Conservation (phyloP, 1,140 invertebrate genomes). For the Heliconius himera region DNA sequence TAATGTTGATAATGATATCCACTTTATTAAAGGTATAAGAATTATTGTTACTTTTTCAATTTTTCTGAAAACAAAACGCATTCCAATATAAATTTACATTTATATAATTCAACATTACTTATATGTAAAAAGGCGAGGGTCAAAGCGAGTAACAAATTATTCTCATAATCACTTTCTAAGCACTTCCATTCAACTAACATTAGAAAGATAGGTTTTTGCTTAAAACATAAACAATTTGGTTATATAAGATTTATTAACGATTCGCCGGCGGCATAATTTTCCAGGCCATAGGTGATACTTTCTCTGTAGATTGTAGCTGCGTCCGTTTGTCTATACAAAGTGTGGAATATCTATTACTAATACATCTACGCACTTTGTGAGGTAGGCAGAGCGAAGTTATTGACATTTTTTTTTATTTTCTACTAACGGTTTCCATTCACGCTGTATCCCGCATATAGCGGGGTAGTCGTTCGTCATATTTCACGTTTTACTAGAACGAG, state of each 20-base stretch:
- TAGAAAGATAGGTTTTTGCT: slow-evolving; percentile 4
- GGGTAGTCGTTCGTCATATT: too few species aligned
- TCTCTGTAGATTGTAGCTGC: not conserved
- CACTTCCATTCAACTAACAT: not conserved
- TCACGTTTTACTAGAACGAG: too few species aligned
- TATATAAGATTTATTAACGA: slow-evolving; percentile 12
- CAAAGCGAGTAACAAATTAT: slow-evolving; percentile 6
- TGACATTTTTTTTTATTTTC: too few species aligned
- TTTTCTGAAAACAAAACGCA: too few species aligned
- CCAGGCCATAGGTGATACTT: slow-evolving; percentile 15
- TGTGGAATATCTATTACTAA: not conserved
- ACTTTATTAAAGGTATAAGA: too few species aligned
- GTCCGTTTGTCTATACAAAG: slow-evolving; percentile 7
- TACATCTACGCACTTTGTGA: not conserved
- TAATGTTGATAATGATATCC: too few species aligned
- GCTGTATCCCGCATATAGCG: too few species aligned
- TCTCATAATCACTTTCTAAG: not conserved
- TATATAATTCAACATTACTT: not conserved
- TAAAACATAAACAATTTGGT: slow-evolving; percentile 11
- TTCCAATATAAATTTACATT: not conserved
- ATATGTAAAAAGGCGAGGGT: not conserved
- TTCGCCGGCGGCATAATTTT: slow-evolving; percentile 4
- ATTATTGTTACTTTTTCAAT: too few species aligned
- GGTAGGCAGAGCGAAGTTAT: too few species aligned
- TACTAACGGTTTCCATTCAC: too few species aligned